Percentiles rank a stretch among this genome's conserved stretches.
Conservation (phyloP, 2,888 invertebrate genomes). For the Idaea dimidiata region DNA sequence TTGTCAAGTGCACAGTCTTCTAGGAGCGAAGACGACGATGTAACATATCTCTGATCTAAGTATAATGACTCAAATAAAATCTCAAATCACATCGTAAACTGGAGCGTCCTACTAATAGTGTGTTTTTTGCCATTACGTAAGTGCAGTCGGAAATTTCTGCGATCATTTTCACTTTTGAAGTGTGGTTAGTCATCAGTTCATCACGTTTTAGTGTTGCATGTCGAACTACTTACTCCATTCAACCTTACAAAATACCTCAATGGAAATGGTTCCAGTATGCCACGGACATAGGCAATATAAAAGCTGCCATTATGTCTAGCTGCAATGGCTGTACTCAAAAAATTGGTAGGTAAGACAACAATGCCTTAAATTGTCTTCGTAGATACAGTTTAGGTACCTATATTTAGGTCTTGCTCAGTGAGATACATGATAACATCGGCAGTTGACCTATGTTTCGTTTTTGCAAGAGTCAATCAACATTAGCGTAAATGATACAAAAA, state of each 20-base stretch:
- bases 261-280: neutral
- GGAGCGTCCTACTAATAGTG: constrained; percentile 25
- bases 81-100: constrained; percentile 23
- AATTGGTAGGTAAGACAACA: neutral
- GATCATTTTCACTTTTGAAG: constrained; percentile 24
- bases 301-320: neutral
- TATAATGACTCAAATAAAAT: constrained; percentile 10
- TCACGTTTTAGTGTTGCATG: neutral
- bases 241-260: neutral
- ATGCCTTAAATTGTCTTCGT: too few species aligned
- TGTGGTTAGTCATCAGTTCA: constrained; percentile 16
- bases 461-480: too few species aligned
- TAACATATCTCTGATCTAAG: neutral
- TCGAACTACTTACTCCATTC: neutral
- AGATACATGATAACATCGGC: too few species aligned
- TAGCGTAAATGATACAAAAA: too few species aligned
- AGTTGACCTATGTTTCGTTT: too few species aligned
- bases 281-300: neutral
- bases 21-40: too few species aligned
- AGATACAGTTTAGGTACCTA: too few species aligned
- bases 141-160: constrained; percentile 14
- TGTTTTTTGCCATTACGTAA: constrained; percentile 17
- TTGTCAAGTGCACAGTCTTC: too few species aligned
- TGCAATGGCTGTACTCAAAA: neutral
- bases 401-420: too few species aligned